Evolutionary conservation across 2,113 vertebrate genomes (phyloP).

Genomic region (Channa argus): DNA sequence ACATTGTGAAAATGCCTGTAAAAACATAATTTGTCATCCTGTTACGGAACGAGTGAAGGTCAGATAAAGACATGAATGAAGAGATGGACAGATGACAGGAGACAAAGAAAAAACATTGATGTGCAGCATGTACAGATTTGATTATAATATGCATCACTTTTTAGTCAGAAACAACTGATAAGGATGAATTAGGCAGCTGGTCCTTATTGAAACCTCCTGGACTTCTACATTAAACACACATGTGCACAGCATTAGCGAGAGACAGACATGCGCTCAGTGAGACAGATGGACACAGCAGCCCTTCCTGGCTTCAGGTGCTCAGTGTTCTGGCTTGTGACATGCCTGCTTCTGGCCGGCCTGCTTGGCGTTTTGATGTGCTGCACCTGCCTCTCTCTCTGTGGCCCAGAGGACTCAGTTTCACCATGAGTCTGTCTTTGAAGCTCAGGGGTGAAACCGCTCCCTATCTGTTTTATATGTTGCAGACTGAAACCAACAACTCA

Average conservation of each 20-base stretch:
- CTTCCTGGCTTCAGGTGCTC: constrained; percentile 33
- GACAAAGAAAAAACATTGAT: neutral
- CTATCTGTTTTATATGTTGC: constrained; percentile 77
- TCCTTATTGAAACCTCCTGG: constrained; percentile 39
- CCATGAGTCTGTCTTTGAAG: constrained; percentile 67
- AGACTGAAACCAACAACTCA: constrained; percentile 63
- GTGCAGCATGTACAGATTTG: neutral
- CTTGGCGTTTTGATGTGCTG: constrained; percentile 35
- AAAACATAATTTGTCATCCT: constrained; percentile 81
- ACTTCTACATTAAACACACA: constrained; percentile 46
- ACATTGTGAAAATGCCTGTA: constrained; percentile 79
- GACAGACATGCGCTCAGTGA: neutral
- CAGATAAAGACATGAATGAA: constrained; percentile 20
- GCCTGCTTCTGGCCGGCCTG: constrained; percentile 53
- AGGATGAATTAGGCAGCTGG: constrained; percentile 60
- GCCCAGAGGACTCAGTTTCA: constrained; percentile 56
- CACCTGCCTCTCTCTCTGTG: constrained; percentile 69
- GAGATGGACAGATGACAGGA: constrained; percentile 10
- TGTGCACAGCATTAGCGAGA: constrained; percentile 13
- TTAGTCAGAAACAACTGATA: constrained; percentile 17
- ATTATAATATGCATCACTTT: neutral
- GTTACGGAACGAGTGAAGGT: constrained; percentile 36
- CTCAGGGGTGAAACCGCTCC: constrained; percentile 48
- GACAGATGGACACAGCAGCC: constrained; percentile 5
- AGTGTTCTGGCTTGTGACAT: constrained; percentile 39